Base-by-base conservation (phyloP, 2,797 vertebrate species). In the Falco novaeseelandiae region DNA sequence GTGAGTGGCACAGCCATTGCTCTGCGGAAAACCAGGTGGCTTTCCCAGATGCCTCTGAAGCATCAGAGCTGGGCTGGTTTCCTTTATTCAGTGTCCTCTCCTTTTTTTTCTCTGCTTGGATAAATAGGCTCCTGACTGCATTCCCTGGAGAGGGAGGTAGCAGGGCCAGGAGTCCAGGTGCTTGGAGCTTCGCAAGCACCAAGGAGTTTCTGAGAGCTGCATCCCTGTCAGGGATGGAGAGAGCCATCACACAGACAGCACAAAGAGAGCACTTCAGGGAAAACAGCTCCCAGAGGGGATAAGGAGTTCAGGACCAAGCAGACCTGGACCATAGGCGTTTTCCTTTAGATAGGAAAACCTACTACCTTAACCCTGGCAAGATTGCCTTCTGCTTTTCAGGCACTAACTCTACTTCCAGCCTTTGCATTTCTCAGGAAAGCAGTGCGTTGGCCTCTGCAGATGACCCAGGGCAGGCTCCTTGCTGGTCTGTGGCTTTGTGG, bases 211-310 rank as follows among this genome's bases (percentile, higher is more conserved):
- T 34, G 55, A 55, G 46, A 59, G 16, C 61, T 46, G 25, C 26
- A 8, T 58, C n/a, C 36, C 25, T 71, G n/a, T 2, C 32, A 27
- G 29, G n/a, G 38, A 18, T 21, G n/a, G 58, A 51, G n/a, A 40
- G 1, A 81, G 11, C 7, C 3, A 0, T 51, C n/a, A 48, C 12
- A 30, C 1, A 0, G 32, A 21, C 7, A 22, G n/a, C 52, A 48
- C n/a, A n/a, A n/a, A 48, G 85, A 48, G 29, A 25, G 23, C 49
- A 15, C 3, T 0, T 2, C 42, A 51, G 26, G 16, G 13, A 20
- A 62, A 85, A 9, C 32, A 32, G 17, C 6, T 30, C 30, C 40
- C 46, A 36, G 55, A n/a, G 26, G 42, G 52, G 57, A 66, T 8
- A 5, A 67, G 13, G 13, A 19, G 6, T 29, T 61, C 10, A 12